Conservation (phyloP, 1,140 invertebrate species). For the Samia ricini region DNA sequence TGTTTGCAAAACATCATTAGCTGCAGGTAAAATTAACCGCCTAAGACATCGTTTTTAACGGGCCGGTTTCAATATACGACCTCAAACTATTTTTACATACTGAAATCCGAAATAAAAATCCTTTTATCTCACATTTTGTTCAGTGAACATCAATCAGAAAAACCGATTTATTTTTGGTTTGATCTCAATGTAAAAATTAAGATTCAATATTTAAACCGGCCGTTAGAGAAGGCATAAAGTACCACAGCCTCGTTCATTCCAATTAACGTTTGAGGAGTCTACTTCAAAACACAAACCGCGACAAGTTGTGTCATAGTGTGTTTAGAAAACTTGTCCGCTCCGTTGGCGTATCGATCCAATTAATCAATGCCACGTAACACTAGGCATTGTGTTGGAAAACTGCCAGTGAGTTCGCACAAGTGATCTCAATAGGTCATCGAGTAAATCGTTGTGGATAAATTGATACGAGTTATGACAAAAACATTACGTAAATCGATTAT, state of each 20-base stretch:
- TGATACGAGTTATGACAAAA: not conserved
- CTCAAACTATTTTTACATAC: too few relatives aligned
- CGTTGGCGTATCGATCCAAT: constrained; percentile 6
- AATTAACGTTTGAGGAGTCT: not conserved
- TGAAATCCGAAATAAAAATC: too few relatives aligned
- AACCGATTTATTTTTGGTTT: too few relatives aligned
- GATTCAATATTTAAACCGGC: too few relatives aligned
- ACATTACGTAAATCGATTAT: not conserved
- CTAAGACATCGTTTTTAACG: too few relatives aligned
- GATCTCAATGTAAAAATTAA: too few relatives aligned
- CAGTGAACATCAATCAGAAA: too few relatives aligned
- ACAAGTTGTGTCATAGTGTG: not conserved
- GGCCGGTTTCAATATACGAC: too few relatives aligned
- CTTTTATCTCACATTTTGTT: too few relatives aligned
- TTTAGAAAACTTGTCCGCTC: not conserved
- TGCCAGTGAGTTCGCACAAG: constrained; percentile 3
- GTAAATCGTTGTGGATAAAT: not conserved
- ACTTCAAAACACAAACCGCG: not conserved
- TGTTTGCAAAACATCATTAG: not conserved
- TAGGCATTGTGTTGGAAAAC: constrained; percentile 11
- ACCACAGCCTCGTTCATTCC: not conserved
- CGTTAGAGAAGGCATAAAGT: not conserved
- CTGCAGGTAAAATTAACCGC: not conserved
- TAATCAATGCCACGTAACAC: constrained; percentile 11
- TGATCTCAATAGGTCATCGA: constrained; percentile 12